These are phyloP conservation scores for Phrynosoma blainvillii DNA, from an alignment of 2,113 vertebrate genomes.

Conservation along the genomic window DNA sequence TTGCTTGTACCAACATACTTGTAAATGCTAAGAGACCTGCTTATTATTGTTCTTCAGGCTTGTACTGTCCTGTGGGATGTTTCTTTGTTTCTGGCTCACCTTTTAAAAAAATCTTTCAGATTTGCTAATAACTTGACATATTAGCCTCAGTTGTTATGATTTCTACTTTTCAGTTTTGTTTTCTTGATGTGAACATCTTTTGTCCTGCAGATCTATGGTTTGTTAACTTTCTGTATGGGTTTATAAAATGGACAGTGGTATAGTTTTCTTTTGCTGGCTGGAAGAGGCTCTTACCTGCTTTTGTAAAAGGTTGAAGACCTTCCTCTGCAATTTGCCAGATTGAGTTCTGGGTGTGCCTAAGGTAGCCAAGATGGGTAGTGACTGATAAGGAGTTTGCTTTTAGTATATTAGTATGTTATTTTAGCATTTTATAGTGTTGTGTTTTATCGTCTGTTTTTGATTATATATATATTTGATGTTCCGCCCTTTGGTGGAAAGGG, in stretches of 20 bases:
- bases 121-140: neutral
- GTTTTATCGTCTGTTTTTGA: too few species aligned
- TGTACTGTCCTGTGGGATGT: constrained; percentile 11
- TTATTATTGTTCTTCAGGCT: constrained; percentile 34
- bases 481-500: too few species aligned
- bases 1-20: constrained; percentile 58
- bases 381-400: too few species aligned
- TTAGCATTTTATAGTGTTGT: too few species aligned
- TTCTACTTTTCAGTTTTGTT: neutral
- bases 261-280: too few species aligned
- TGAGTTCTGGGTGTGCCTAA: too few species aligned
- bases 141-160: fast-evolving
- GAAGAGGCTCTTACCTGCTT: too few species aligned
- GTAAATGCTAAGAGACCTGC: constrained; percentile 45
- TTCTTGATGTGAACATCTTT: neutral
- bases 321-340: too few species aligned
- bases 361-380: too few species aligned
- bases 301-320: too few species aligned
- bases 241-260: neutral
- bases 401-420: too few species aligned
- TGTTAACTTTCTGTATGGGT: neutral
- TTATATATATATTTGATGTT: too few species aligned
- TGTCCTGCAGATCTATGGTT: neutral
- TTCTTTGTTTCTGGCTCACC: constrained; percentile 14
- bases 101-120: neutral